A percentile compares a stretch with the other conserved stretches of the same genome.
phyloP scores from a whole-genome alignment of 1,140 invertebrate genomes.

The Pogonognathellus flavescens region DNA sequence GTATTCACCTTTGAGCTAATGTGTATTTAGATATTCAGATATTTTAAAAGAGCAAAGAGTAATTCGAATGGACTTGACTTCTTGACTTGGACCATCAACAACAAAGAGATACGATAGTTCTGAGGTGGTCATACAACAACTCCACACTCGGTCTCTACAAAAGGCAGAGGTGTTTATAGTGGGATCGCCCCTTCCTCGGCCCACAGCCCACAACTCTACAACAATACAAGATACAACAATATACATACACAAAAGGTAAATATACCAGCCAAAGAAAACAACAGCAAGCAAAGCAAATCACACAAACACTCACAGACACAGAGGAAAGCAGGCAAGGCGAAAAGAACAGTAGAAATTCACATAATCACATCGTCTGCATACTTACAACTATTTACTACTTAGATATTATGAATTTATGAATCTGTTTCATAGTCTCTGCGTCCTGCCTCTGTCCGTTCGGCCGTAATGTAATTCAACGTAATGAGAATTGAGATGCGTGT shows the following conservation, averaged over 20 bases:
- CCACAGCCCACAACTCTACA: background rate
- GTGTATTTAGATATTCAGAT: too few species aligned
- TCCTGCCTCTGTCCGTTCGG: background rate
- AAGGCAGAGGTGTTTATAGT: slow-evolving; percentile 43
- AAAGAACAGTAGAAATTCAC: background rate
- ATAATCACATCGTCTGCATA: too few species aligned
- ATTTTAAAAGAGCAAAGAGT: too few species aligned
- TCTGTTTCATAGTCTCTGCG: slow-evolving; percentile 5
- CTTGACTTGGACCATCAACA: too few species aligned
- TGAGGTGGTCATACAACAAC: too few species aligned
- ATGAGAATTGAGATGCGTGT: slow-evolving; percentile 33
- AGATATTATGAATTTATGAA: background rate
- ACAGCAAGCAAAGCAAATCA: background rate
- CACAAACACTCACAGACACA: background rate
- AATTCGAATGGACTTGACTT: too few species aligned
- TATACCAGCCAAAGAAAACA: too few species aligned
- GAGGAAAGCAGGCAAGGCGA: background rate
- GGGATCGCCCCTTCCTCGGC: slow-evolving; percentile 22
- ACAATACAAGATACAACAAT: background rate
- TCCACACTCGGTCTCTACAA: too few species aligned
- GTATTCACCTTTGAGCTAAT: too few species aligned
- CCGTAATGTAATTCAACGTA: slow-evolving; percentile 1
- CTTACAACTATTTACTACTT: too few species aligned
- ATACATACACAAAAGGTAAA: too few species aligned
- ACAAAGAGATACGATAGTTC: too few species aligned